Percentiles rank a stretch among this genome's conserved stretches.
Conservation (phyloP, 2,888 invertebrate species). For the Aromia moschata region DNA sequence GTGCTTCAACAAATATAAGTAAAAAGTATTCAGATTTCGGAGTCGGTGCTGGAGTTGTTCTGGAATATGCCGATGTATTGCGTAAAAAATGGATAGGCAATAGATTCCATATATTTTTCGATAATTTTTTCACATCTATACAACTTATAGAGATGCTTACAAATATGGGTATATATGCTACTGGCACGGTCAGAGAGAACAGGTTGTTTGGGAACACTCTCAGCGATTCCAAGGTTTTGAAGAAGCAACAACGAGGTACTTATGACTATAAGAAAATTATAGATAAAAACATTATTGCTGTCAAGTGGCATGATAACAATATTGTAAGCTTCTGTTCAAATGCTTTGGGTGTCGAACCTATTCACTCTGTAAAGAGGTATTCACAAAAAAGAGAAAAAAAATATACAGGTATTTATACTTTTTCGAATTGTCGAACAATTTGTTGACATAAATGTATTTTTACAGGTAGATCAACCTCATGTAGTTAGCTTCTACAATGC, state of each 20-base stretch:
- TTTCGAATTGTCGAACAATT: too few species aligned
- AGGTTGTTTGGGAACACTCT: slow-evolving; percentile 18
- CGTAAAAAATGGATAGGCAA: background rate
- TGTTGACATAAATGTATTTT: too few species aligned
- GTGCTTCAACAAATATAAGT: slow-evolving; percentile 29
- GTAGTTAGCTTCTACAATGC: too few species aligned
- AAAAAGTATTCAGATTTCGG: slow-evolving; percentile 36
- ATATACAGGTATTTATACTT: too few species aligned
- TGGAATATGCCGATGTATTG: slow-evolving; percentile 29
- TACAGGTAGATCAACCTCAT: too few species aligned
- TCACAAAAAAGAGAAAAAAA: too few species aligned
- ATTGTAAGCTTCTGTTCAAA: too few species aligned
- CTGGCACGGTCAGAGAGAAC: slow-evolving; percentile 34
- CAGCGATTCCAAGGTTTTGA: slow-evolving; percentile 14
- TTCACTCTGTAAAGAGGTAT: too few species aligned
- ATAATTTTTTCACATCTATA: slow-evolving; percentile 33
- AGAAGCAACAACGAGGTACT: slow-evolving; percentile 28
- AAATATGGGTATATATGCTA: slow-evolving; percentile 22
- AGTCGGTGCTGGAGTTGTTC: slow-evolving; percentile 31
- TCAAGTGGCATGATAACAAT: too few species aligned
- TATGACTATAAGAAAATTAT: slow-evolving; percentile 29
- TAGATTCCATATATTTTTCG: slow-evolving; percentile 29
- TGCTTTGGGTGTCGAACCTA: too few species aligned
- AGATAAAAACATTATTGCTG: too few species aligned
- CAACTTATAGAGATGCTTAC: slow-evolving; percentile 25